Evolutionary conservation across 1,140 invertebrate genomes (phyloP), one percentile per base, ranked within the genome.

Genomic region (Ceratina australensis): DNA sequence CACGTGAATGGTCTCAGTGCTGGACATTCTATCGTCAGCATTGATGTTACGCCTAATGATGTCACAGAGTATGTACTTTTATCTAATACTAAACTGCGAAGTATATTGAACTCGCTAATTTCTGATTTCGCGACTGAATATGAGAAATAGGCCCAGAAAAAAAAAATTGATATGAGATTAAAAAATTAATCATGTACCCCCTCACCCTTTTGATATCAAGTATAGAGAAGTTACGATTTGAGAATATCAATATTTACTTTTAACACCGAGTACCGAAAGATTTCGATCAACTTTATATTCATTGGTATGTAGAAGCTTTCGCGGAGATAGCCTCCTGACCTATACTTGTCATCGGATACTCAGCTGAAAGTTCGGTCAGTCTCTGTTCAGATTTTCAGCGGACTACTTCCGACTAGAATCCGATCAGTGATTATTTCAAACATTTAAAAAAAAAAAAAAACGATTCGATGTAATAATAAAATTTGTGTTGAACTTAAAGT

Each of bases 11-110:
- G 94, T 22, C 88, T 93, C 2, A 92, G 89, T 50, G 93, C 94
- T 8, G 95, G 95, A 72, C 93, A 93, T 78, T 92, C 94, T 0
- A 91, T 93, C 52, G 87, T 95, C 15, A 93, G 90, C 13, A 92
- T 93, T 65, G 93, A 93, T 85, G 92, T 93, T 42, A 93, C 92
- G 2, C 93, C 93, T 3, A 68, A 52, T 26, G 90, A 92, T 81
- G 83, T 89, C 80, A 84, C 92, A 59, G 85, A 92, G 93, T 94
- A 86, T 93, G 93, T 93, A 78, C 65, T 47, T 5, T 42, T 42
- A 42, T 42, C 33, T 42, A 42, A 42, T 42, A 42, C 7, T 3
- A 42, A 42, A 10, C 33, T 42, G 52, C n/a, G 13, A 66, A 52
- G 18, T 15, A 2, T 52, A 52, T 26, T 28, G 28, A 33, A 15